These are phyloP conservation scores for Drosophila anomalata DNA, from an alignment of 2,888 invertebrate genomes.

Conservation along the genomic window DNA sequence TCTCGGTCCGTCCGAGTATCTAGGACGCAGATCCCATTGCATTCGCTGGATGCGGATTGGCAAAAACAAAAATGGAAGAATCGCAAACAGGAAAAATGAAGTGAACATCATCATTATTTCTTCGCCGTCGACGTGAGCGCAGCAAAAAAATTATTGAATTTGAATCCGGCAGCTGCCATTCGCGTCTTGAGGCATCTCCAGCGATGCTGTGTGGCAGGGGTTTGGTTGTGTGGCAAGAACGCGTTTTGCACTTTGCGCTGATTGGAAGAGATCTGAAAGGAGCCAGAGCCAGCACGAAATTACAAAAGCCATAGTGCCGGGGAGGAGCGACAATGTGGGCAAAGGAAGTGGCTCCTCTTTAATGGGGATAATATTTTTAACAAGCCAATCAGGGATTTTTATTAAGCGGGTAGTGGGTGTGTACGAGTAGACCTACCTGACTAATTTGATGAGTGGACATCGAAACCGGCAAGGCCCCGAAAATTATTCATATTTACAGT, in stretches of 20 bases:
- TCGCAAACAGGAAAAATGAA: conserved; percentile 45
- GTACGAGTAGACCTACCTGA: background rate
- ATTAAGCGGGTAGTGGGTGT: background rate
- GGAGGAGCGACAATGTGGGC: conserved; percentile 24
- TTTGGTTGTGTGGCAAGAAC: conserved; percentile 16
- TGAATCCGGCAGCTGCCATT: conserved; percentile 53
- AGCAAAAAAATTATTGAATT: conserved; percentile 63
- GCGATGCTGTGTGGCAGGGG: background rate
- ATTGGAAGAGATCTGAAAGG: conserved; percentile 39
- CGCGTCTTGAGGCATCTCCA: conserved; percentile 28
- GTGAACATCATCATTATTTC: conserved; percentile 48
- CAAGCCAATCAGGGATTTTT: background rate
- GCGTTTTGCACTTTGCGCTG: conserved; percentile 44
- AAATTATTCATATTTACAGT: conserved; percentile 70
- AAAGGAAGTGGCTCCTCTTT: background rate
- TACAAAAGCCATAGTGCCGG: conserved; percentile 17
- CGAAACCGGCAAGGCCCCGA: conserved; percentile 5
- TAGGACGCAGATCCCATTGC: background rate
- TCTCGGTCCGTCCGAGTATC: conserved; percentile 4
- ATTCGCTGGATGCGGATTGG: conserved; percentile 7
- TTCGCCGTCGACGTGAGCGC: conserved; percentile 19
- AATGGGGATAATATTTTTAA: conserved; percentile 5
- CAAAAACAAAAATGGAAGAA: conserved; percentile 45
- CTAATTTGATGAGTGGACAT: conserved; percentile 36
- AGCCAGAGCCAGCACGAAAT: conserved; percentile 28